phyloP scores from a whole-genome alignment of 1,140 invertebrate species.

The Zophobas atratus region DNA sequence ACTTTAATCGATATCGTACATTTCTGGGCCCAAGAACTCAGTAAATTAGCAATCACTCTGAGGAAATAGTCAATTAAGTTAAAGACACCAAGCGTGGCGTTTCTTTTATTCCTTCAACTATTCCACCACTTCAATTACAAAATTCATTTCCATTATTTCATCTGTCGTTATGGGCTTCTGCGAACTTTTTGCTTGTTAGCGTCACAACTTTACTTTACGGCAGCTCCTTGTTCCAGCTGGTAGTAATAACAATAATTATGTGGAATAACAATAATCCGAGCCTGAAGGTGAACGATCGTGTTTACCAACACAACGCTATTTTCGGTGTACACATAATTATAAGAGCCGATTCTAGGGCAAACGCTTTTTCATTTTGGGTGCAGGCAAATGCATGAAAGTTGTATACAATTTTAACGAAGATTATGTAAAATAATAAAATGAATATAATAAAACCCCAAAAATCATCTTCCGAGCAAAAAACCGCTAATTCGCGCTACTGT shows the following conservation, averaged over 20 bases:
- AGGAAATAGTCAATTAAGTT: conserved; percentile 39
- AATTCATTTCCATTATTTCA: conserved; percentile 7
- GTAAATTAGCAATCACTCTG: conserved; percentile 32
- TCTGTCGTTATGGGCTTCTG: neutral
- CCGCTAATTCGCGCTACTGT: too few relatives aligned
- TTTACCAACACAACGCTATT: conserved; percentile 30
- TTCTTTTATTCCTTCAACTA: conserved; percentile 6
- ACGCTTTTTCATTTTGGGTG: too few relatives aligned
- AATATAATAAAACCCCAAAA: too few relatives aligned
- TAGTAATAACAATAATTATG: conserved; percentile 32
- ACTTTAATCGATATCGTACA: conserved; percentile 33
- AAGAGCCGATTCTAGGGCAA: too few relatives aligned
- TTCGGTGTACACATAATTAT: neutral
- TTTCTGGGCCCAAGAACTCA: conserved; percentile 11
- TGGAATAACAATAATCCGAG: conserved; percentile 31
- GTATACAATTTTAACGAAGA: too few relatives aligned
- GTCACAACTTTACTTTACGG: conserved; percentile 1
- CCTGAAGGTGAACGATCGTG: conserved; percentile 36
- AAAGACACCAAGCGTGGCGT: conserved; percentile 3
- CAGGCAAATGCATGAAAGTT: too few relatives aligned
- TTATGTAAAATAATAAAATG: too few relatives aligned
- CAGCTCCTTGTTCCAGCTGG: conserved; percentile 1
- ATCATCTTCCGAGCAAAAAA: too few relatives aligned
- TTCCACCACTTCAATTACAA: neutral
- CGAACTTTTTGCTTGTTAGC: conserved; percentile 1